Evolutionary conservation across 2,113 vertebrate species (phyloP).

Genomic region (Panthera tigris): DNA sequence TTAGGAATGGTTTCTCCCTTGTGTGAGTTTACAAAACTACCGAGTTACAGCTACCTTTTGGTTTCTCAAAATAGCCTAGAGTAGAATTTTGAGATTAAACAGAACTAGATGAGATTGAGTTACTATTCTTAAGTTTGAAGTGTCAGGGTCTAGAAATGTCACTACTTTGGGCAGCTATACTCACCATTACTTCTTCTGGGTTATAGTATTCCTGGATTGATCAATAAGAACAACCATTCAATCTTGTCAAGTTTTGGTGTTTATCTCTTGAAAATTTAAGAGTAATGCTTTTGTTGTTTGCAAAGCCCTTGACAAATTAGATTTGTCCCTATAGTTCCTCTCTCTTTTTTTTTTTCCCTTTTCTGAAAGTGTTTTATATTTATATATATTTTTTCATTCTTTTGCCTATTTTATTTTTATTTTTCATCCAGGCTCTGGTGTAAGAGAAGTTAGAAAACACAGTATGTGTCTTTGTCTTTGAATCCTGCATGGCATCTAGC

Average conservation of each 20-base stretch:
- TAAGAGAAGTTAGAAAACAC: background rate
- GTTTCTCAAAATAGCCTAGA: background rate
- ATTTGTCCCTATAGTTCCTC: background rate
- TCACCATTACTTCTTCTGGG: background rate
- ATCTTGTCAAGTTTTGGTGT: background rate
- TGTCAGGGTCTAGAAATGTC: background rate
- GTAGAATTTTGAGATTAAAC: background rate
- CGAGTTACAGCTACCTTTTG: background rate
- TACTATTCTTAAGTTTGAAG: background rate
- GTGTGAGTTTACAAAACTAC: background rate
- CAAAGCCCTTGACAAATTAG: background rate
- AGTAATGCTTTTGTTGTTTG: constrained; percentile 2
- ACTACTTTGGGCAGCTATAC: background rate
- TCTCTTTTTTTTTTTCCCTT: background rate
- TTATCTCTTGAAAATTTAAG: background rate
- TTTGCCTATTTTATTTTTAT: background rate
- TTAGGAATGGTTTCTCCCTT: background rate
- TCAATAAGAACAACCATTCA: background rate
- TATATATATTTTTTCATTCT: background rate
- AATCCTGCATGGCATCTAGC: background rate
- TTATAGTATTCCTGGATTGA: background rate
- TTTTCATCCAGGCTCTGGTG: background rate
- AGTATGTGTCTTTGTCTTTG: background rate
- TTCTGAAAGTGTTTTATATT: background rate
- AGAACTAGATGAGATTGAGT: background rate